Evolutionary conservation across 1,140 invertebrate genomes (phyloP), one percentile per base, ranked within the genome.

Genomic region (Rhynchophorus ferrugineus): DNA sequence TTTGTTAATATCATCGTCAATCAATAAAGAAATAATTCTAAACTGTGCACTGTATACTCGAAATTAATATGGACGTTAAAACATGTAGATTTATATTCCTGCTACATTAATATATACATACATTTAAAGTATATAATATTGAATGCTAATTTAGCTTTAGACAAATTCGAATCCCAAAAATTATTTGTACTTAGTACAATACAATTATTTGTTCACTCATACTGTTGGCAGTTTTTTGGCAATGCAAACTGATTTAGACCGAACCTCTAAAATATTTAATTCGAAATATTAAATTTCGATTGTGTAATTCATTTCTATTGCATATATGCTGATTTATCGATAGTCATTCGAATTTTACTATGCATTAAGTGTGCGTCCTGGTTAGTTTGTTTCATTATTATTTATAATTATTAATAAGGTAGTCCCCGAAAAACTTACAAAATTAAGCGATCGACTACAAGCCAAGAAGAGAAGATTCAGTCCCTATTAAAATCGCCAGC

Each of bases 181-280:
- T 49, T 18, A 43, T 48, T 52, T 49, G 47, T 47, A 55, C 42
- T 44, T 36, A 49, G 60, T 51, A 56, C 46, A 43, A 51, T 39
- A 35, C 45, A 19, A 41, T 47, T 39, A 51, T 44, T 49, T 6
- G 2, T 38, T 16, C 43, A 53, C 33, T 56, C 39, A 61, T 57
- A 60, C 58, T 57, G 56, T 62, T 64, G 65, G 63, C 63, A 66
- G 65, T 67, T 68, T 66, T 50, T 66, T 62, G 62, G 59, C 59
- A 64, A 58, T 53, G 43, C 49, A 19, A 34, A 44, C 18, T 41
- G 17, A 41, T 17, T 22, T 62, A 67, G 61, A 65, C 60, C 64
- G 63, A 65, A 62, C 59, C 48, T 49, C n/a, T 6, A 29, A 29
- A 29, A 11, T 29, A 6, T 11, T 29, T 6, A 29, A 29, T 29